Percentiles rank a stretch among this genome's conserved stretches.
phyloP scores from a whole-genome alignment of 2,113 vertebrate species.

The Rissa tridactyla region DNA sequence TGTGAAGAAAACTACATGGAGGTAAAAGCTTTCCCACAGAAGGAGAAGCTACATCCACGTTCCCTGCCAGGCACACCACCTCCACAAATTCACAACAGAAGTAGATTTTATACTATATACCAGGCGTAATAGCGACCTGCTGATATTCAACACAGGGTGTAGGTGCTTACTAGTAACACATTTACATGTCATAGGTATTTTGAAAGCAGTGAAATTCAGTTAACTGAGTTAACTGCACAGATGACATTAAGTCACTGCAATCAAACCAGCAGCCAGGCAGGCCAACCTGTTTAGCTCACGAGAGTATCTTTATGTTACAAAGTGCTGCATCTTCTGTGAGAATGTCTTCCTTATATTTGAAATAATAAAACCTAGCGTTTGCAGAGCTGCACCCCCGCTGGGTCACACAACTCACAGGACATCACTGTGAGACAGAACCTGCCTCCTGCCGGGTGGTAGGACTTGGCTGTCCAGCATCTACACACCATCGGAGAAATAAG shows the following conservation, averaged over 20 bases:
- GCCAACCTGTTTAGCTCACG: not conserved
- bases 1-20: slow-evolving; percentile 66
- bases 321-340: not conserved
- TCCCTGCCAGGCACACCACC: not conserved
- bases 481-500: not conserved
- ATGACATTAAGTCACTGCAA: not conserved
- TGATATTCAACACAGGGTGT: not conserved
- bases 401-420: not conserved
- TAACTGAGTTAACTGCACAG: not conserved
- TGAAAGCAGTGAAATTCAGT: not conserved
- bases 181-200: not conserved
- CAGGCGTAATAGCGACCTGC: not conserved
- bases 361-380: not conserved
- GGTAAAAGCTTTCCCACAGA: slow-evolving; percentile 18
- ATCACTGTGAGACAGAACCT: not conserved
- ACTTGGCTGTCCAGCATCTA: not conserved
- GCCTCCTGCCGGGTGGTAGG: not conserved
- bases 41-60: not conserved
- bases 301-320: not conserved
- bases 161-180: not conserved
- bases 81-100: not conserved
- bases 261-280: not conserved
- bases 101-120: not conserved
- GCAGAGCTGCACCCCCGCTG: not conserved
- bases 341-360: not conserved